These are phyloP conservation scores for Caenorhabditis macrosperma DNA, from an alignment of 2,888 invertebrate genomes.

Conservation along the genomic window DNA sequence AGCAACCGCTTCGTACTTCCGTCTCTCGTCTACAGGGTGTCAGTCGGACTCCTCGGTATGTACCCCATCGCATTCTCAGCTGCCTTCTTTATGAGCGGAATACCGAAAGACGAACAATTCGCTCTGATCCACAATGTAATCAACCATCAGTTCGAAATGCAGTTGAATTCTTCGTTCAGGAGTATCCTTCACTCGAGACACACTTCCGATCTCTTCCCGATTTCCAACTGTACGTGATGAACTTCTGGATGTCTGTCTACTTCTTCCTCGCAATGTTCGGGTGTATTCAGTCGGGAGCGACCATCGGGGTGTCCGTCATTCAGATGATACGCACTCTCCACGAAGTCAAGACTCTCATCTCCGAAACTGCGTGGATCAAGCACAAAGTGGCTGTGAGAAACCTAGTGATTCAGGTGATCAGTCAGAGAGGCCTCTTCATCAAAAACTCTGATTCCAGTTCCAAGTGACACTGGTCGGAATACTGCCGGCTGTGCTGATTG, in stretches of 20 bases:
- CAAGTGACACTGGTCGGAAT: conserved; percentile 25
- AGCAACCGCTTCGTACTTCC: conserved; percentile 9
- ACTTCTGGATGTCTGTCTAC: conserved; percentile 34
- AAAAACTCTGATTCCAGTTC: conserved; percentile 16
- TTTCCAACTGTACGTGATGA: conserved; percentile 35
- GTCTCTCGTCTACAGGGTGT: neutral
- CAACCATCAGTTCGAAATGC: neutral
- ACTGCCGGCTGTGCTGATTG: conserved; percentile 27
- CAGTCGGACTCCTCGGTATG: neutral
- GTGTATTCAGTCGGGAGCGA: conserved; percentile 31
- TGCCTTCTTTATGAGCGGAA: conserved; percentile 25
- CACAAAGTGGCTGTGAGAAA: conserved; percentile 35
- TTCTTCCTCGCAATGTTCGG: conserved; percentile 40
- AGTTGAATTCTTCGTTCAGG: neutral
- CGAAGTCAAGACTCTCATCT: conserved; percentile 29
- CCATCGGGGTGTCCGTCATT: conserved; percentile 26
- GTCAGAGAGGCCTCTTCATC: neutral
- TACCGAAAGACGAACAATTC: conserved; percentile 15
- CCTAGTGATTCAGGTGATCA: conserved; percentile 18
- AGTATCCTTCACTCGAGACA: conserved; percentile 12
- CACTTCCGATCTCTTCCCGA: conserved; percentile 15
- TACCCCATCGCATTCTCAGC: conserved; percentile 27
- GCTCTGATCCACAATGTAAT: neutral
- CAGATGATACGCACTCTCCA: conserved; percentile 40
- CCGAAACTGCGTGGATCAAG: conserved; percentile 25